Evolutionary conservation across 2,888 invertebrate species (phyloP), one percentile per base, ranked within the genome.

Genomic region (Neoscelio sp.): DNA sequence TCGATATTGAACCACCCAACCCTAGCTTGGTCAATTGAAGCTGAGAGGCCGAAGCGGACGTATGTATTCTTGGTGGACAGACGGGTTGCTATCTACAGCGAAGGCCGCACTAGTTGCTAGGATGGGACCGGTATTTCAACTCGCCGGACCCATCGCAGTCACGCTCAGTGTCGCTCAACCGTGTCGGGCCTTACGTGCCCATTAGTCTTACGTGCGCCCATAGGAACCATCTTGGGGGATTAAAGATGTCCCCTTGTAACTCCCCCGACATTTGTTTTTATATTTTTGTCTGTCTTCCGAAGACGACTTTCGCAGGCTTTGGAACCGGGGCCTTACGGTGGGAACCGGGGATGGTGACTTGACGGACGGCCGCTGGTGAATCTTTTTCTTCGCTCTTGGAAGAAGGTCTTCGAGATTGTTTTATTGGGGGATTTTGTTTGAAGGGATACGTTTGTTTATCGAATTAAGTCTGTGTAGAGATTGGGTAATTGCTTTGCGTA

Each of bases 41-140:
- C 46, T 60, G 54, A 73, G 67, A 67, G 67, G 46, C 54, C 60
- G 48, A 50, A 76, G 68, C 60, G 67, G 65, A 65, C 68, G 74
- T 74, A 68, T 78, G 64, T 74, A 74, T 78, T 68, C 73, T 71
- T 62, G 40, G 64, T 12, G 58, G 70, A 70, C 62, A 62, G 78
- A 56, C 78, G 44, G 68, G 73, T 73, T 68, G 64, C 68, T 78
- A 78, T 78, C 70, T 77, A 70, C 50, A 50, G 8, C 44, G 75
- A 78, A 75, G 79, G 75, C 75, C 77, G 79, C 54, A 79, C 81
- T 78, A 81, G 78, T 77, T 80, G 83, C 84, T 82, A 86, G 78
- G 83, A 86, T 80, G 82, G 81, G 86, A 86, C 86, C 86, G 86
- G 86, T 87, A 86, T 87, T 86, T 87, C 86, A 85, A 84, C 84